Percentiles rank a stretch among this genome's conserved stretches.
phyloP scores from a whole-genome alignment of 2,797 vertebrate species.

The Menidia menidia region DNA sequence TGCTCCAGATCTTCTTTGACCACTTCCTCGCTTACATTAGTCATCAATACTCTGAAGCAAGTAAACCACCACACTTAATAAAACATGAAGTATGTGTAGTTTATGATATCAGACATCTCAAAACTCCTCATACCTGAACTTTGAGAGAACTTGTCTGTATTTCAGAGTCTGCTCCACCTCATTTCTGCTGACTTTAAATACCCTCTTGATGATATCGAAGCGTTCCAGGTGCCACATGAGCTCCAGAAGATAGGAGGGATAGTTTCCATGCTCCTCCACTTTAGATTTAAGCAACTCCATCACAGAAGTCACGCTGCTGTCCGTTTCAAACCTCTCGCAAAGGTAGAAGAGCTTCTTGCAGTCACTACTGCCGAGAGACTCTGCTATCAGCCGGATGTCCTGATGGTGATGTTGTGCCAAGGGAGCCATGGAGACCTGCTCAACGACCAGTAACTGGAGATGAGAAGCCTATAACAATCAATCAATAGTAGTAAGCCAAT shows the following conservation, averaged over 20 bases:
- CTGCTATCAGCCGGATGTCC: slow-evolving; percentile 82
- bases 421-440: slow-evolving; percentile 30
- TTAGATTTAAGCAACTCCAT: slow-evolving; percentile 78
- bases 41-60: slow-evolving; percentile 87
- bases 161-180: slow-evolving; percentile 76
- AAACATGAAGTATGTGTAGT: background rate
- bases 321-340: slow-evolving; percentile 77
- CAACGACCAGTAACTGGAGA: background rate
- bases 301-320: slow-evolving; percentile 50
- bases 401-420: slow-evolving; percentile 6
- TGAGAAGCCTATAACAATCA: background rate
- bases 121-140: slow-evolving; percentile 84
- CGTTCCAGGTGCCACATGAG: slow-evolving; percentile 85
- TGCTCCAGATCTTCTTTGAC: slow-evolving; percentile 81
- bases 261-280: slow-evolving; percentile 61
- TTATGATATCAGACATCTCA: background rate
- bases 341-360: slow-evolving; percentile 83
- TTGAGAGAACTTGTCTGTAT: slow-evolving; percentile 74
- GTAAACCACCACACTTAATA: slow-evolving; percentile 1
- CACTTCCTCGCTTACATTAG: slow-evolving; percentile 87
- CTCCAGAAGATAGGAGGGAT: slow-evolving; percentile 74
- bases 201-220: slow-evolving; percentile 86
- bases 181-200: slow-evolving; percentile 74
- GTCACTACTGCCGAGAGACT: slow-evolving; percentile 84
- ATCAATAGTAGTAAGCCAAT: background rate